Evolutionary conservation across 2,797 vertebrate genomes (phyloP), one percentile per base, ranked within the genome.

Genomic region (Tenualosa ilisha): DNA sequence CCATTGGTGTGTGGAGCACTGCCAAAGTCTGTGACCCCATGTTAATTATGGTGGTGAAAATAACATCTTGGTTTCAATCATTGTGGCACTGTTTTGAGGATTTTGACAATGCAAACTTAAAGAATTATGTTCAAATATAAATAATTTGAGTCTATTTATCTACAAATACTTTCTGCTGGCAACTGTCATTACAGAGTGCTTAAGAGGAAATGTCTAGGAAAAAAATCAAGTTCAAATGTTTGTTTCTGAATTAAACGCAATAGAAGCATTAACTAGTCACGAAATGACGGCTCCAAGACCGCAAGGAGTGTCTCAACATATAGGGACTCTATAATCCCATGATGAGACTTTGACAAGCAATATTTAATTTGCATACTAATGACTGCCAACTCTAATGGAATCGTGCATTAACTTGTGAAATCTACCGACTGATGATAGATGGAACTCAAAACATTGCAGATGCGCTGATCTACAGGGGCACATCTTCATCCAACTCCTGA

Each of bases 291-390:
- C 65, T 37, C 3, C 26, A 53, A 26, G 46, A 49, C 15, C 63
- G 13, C 37, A 72, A 82, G 63, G 24, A 81, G 79, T 49, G 8
- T 82, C 50, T 75, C 72, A 50, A 53, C 22, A 13, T 81, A 46
- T 7, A 82, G 37, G 83, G 79, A 26, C 15, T 31, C 40, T 13
- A 1, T 83, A 13, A 5, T 82, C 37, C 22, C 49, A 82, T 54
- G 20, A 17, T 43, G 85, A 68, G 26, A 82, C 40, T 85, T 65
- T 53, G 26, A 85, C 51, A 13, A 65, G 56, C 31, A 31, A 86
- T 43, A 54, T 75, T 83, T 82, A 79, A 82, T 85, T 75, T 83
- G 24, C 82, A 88, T 85, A 61, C 68, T 88, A 84, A 88, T 84
- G 50, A 31, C 22, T 20, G n/a, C 37, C 24, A 31, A 65, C 15